phyloP scores from a whole-genome alignment of 2,113 vertebrate species.

The Spea bombifrons region DNA sequence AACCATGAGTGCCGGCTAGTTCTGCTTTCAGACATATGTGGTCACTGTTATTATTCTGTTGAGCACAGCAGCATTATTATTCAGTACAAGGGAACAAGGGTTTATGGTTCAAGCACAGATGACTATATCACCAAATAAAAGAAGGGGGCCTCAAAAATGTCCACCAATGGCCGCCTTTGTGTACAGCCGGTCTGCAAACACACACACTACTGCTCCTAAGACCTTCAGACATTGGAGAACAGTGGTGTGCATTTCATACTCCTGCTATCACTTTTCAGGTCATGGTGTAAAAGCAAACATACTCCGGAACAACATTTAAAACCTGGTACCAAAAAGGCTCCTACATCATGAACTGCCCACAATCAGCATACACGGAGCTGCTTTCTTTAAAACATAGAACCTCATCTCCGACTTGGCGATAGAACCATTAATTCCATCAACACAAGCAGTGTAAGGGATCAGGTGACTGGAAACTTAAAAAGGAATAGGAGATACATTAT shows the following conservation, averaged over 20 bases:
- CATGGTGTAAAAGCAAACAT: slow-evolving; percentile 2
- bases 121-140: too few species aligned
- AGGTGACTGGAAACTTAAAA: slow-evolving; percentile 65
- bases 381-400: not conserved
- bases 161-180: too few species aligned
- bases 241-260: slow-evolving; percentile 59
- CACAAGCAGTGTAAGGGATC: slow-evolving; percentile 58
- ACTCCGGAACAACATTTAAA: not conserved
- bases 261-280: slow-evolving; percentile 30
- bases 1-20: too few species aligned
- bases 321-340: not conserved
- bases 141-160: too few species aligned
- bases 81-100: too few species aligned
- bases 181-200: too few species aligned
- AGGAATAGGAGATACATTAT: slow-evolving; percentile 58
- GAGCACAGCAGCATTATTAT: too few species aligned
- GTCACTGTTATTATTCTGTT: too few species aligned
- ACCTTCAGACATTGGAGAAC: slow-evolving; percentile 55
- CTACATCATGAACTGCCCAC: not conserved
- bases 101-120: too few species aligned
- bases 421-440: slow-evolving; percentile 55
- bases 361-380: not conserved
- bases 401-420: slow-evolving; percentile 43
- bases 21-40: too few species aligned
- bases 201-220: not conserved